Percentiles rank a stretch among this genome's conserved stretches.
phyloP scores from a whole-genome alignment of 1,140 invertebrate genomes.

The Monochamus saltuarius region DNA sequence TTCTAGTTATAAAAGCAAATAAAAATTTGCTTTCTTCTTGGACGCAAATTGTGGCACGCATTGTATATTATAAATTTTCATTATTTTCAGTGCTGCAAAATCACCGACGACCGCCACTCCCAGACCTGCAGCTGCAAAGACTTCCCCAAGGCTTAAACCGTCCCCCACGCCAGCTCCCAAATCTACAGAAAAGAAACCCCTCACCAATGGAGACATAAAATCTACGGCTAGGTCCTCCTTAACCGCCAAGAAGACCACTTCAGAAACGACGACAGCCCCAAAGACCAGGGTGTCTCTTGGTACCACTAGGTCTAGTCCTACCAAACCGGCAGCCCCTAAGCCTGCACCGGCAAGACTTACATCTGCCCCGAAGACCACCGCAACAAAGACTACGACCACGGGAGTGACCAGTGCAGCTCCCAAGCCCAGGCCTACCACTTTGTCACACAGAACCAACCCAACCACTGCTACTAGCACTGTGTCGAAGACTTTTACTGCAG shows the following conservation, averaged over 20 bases:
- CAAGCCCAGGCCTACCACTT: conserved; percentile 29
- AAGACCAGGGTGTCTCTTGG: neutral
- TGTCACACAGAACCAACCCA: conserved; percentile 19
- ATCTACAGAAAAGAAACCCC: conserved; percentile 53
- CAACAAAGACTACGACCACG: conserved; percentile 3
- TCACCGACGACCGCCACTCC: conserved; percentile 22
- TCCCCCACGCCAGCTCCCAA: conserved; percentile 41
- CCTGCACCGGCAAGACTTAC: neutral
- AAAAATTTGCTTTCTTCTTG: too few relatives aligned
- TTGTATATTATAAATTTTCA: too few relatives aligned
- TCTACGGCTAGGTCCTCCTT: conserved; percentile 31
- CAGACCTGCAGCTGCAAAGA: conserved; percentile 30
- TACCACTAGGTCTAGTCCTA: conserved; percentile 12
- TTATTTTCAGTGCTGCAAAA: conserved; percentile 15
- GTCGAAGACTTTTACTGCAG: conserved; percentile 4
- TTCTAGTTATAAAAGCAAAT: too few relatives aligned
- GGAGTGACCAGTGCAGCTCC: neutral
- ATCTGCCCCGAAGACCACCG: conserved; percentile 8
- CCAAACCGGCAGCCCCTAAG: conserved; percentile 5
- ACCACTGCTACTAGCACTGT: conserved; percentile 12
- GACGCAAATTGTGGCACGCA: too few relatives aligned
- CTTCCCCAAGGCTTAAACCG: conserved; percentile 37
- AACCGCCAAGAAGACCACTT: conserved; percentile 6
- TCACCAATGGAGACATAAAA: conserved; percentile 59
- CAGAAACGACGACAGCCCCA: conserved; percentile 3